Evolutionary conservation across 2,113 vertebrate genomes (phyloP).

Genomic region (Monopterus albus): DNA sequence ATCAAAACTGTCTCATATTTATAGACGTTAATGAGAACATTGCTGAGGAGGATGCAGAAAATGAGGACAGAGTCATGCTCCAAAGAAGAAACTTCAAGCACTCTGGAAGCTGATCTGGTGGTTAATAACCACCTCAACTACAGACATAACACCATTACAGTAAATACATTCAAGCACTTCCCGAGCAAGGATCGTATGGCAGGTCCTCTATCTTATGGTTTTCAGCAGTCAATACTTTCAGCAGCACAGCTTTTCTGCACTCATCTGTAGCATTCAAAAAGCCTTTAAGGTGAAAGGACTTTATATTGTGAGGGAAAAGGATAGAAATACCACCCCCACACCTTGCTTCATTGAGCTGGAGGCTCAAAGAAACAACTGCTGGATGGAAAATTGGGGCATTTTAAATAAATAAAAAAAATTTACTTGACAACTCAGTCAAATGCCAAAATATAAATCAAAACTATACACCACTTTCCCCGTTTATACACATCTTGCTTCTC

Average conservation of each 20-base stretch:
- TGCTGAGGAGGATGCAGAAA: neutral
- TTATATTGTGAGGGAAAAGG: slow-evolving; percentile 14
- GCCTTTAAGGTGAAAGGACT: slow-evolving; percentile 19
- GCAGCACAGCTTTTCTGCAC: slow-evolving; percentile 10
- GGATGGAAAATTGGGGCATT: slow-evolving; percentile 9
- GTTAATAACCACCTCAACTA: slow-evolving; percentile 24
- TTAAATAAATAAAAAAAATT: slow-evolving; percentile 17
- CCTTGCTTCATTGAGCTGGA: slow-evolving; percentile 13
- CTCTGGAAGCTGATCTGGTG: neutral
- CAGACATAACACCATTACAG: slow-evolving; percentile 56
- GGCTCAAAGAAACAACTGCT: neutral
- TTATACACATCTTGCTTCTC: too few relatives aligned
- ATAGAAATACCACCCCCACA: slow-evolving; percentile 15
- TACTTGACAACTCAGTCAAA: slow-evolving; percentile 12
- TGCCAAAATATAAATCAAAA: neutral
- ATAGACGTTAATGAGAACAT: slow-evolving; percentile 7
- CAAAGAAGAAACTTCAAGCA: neutral
- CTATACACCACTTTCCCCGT: too few relatives aligned
- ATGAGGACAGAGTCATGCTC: slow-evolving; percentile 6
- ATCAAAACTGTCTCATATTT: neutral
- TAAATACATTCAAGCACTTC: slow-evolving; percentile 58
- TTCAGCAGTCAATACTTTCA: slow-evolving; percentile 35
- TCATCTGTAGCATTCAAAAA: neutral
- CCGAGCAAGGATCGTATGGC: slow-evolving; percentile 35
- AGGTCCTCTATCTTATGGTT: slow-evolving; percentile 8